Percentiles rank a stretch among this genome's conserved stretches.
These are phyloP conservation scores for Ormyrus nitidulus DNA, from an alignment of 2,888 invertebrate genomes.

Conservation along the genomic window DNA sequence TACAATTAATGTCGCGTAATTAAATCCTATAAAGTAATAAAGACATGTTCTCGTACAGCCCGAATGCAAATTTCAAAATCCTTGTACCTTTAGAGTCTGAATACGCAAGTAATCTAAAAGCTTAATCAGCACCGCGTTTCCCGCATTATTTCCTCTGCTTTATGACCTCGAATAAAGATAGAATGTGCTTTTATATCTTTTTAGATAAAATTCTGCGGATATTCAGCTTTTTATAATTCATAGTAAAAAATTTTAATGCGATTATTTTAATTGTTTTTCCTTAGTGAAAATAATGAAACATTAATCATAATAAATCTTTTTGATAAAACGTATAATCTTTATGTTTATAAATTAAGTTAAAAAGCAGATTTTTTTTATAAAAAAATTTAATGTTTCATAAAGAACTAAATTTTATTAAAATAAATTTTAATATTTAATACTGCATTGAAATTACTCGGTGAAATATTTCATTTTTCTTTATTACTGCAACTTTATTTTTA, in stretches of 20 bases:
- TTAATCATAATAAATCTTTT: too few relatives aligned
- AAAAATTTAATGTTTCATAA: too few relatives aligned
- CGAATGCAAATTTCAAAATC: slow-evolving; percentile 7
- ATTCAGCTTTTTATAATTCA: background rate
- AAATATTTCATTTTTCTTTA: too few relatives aligned
- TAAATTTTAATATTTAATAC: too few relatives aligned
- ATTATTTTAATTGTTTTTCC: too few relatives aligned
- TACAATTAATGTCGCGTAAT: slow-evolving; percentile 16
- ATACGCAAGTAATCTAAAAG: slow-evolving; percentile 30
- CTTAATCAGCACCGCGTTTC: slow-evolving; percentile 30
- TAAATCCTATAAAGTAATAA: slow-evolving; percentile 1
- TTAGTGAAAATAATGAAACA: too few relatives aligned
- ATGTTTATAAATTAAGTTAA: too few relatives aligned
- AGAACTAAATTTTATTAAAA: too few relatives aligned
- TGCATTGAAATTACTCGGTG: too few relatives aligned
- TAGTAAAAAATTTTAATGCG: background rate
- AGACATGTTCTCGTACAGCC: background rate
- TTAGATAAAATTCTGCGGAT: background rate
- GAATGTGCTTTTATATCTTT: background rate
- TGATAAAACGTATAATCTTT: too few relatives aligned
- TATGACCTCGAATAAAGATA: slow-evolving; percentile 1
- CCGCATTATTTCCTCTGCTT: slow-evolving; percentile 12
- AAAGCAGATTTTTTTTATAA: too few relatives aligned
- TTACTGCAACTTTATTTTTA: too few relatives aligned
- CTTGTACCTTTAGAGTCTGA: slow-evolving; percentile 18